Evolutionary conservation across 1,140 invertebrate species (phyloP), one percentile per base, ranked within the genome.

Genomic region (Chironomus striatipennis): DNA sequence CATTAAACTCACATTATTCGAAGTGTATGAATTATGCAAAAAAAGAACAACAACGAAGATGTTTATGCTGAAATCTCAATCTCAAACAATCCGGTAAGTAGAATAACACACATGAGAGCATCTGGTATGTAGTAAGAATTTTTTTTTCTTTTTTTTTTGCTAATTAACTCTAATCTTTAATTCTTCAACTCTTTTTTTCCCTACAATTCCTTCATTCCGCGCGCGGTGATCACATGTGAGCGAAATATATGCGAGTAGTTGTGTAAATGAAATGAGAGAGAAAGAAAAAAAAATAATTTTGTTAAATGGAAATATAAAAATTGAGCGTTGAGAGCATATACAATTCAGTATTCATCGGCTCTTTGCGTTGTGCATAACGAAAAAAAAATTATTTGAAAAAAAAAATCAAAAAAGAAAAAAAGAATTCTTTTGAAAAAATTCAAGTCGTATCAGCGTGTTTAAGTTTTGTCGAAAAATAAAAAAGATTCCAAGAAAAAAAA

Each of bases 221-320:
- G 24, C 24, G 24, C 24, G 24, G 24, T 34, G 24, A 34, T 34
- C 24, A 34, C 5, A n/a, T 15, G 47, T n/a, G 47, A 57, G 47
- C 47, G 47, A 57, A 57, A 12, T n/a, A 12, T 57, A 57, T 5
- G 47, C 47, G 47, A 57, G 47, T 57, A 15, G 12, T 57, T 15
- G 47, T 57, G 24, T 34, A 34, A 34, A 34, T 34, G 24, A 57
- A 57, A 47, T 10, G 47, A 57, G 12, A 57, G 12, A 57, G 15
- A n/a, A 12, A 57, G 47, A 12, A n/a, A 57, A 57, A 57, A 15
- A 57, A 57, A n/a, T 12, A n/a, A n/a, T 57, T 57, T 57, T 57
- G 47, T 57, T 57, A 57, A 57, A 57, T 57, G 47, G 47, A 57
- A 57, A 57, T 57, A 57, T 57, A 57, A 57, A 57, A 57, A 57